Evolutionary conservation across 2,113 vertebrate species (phyloP).

Genomic region (Ctenomys sociabilis): DNA sequence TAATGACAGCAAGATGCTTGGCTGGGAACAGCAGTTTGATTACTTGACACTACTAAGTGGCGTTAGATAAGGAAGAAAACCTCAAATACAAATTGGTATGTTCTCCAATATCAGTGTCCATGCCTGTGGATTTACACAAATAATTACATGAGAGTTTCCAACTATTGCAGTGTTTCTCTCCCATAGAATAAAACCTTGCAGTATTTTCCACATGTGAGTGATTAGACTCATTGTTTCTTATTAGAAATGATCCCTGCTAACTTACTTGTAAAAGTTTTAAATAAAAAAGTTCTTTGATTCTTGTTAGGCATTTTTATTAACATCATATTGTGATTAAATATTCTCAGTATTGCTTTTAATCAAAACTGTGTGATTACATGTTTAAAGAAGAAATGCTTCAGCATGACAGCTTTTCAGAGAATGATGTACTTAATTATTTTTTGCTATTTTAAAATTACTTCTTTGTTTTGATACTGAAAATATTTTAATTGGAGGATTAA

Average conservation of each 20-base stretch:
- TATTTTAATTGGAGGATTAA: constrained; percentile 19
- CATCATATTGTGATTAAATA: not conserved
- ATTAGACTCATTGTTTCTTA: not conserved
- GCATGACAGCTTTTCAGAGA: not conserved
- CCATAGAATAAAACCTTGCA: not conserved
- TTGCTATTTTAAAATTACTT: not conserved
- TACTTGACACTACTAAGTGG: not conserved
- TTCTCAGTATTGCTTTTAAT: not conserved
- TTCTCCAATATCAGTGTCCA: not conserved
- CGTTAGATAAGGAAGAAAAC: not conserved
- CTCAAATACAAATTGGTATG: not conserved
- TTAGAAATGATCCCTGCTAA: not conserved
- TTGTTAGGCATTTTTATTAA: not conserved
- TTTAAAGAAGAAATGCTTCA: not conserved
- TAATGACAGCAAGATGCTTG: not conserved
- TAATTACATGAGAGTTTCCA: not conserved
- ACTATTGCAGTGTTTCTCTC: not conserved
- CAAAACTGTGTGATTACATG: not conserved
- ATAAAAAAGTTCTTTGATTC: not conserved
- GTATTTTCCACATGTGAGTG: not conserved
- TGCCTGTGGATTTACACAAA: not conserved
- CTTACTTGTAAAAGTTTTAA: not conserved
- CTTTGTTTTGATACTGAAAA: constrained; percentile 7
- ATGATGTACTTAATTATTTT: constrained; percentile 2
- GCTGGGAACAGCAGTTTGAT: no score